phyloP scores from a whole-genome alignment of 2,113 vertebrate genomes.

The Lampris megalopsis region DNA sequence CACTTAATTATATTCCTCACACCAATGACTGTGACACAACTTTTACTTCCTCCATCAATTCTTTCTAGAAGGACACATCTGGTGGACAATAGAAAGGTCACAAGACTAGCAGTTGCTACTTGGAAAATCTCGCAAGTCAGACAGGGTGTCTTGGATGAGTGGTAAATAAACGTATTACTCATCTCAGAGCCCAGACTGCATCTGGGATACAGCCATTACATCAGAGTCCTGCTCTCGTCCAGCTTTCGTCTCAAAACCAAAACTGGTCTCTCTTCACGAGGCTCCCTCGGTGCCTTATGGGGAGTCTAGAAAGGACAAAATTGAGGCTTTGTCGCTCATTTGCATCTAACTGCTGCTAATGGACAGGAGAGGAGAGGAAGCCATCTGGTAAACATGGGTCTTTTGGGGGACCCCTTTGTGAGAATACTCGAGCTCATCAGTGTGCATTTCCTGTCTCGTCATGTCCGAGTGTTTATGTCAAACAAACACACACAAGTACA shows the following conservation, averaged over 20 bases:
- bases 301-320: conserved; percentile 37
- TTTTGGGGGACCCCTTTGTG: neutral
- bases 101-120: conserved; percentile 44
- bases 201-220: conserved; percentile 37
- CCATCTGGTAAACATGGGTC: neutral
- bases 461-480: neutral
- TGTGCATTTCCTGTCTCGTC: neutral
- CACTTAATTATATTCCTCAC: neutral
- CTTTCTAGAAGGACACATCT: conserved; percentile 46
- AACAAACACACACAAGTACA: neutral
- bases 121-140: conserved; percentile 49
- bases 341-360: conserved; percentile 16
- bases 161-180: conserved; percentile 66
- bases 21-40: conserved; percentile 16
- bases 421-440: neutral
- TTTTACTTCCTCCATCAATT: conserved; percentile 3
- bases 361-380: conserved; percentile 11
- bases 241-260: conserved; percentile 61
- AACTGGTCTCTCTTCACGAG: conserved; percentile 58
- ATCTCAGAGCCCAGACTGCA: conserved; percentile 35
- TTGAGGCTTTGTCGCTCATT: conserved; percentile 36
- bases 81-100: conserved; percentile 23
- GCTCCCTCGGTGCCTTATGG: conserved; percentile 34
- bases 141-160: conserved; percentile 44
- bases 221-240: conserved; percentile 34